Evolutionary conservation across 2,113 vertebrate species (phyloP).

Genomic region (Octodon degus): DNA sequence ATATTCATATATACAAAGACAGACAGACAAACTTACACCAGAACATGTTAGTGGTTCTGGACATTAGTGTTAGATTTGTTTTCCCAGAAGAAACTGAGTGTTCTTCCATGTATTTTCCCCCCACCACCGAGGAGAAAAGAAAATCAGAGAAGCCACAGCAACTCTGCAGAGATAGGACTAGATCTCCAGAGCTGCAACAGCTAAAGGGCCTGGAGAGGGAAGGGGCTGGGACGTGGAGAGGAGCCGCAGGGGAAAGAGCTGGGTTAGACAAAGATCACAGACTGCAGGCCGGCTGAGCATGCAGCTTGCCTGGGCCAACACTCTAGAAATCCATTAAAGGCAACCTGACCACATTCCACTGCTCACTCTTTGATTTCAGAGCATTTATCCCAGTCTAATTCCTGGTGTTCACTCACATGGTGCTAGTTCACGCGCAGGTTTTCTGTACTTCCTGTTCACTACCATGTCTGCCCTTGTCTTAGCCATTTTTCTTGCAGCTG

Average conservation of each 20-base stretch:
- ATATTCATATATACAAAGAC: neutral
- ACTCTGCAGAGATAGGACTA: neutral
- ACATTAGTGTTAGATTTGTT: neutral
- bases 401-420: neutral
- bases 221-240: neutral
- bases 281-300: too few relatives aligned
- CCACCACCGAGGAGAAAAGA: neutral
- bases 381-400: too few relatives aligned
- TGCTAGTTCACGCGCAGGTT: neutral
- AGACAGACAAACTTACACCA: neutral
- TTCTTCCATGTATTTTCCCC: neutral
- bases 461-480: neutral
- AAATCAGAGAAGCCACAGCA: neutral
- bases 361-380: neutral
- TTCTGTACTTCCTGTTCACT: neutral
- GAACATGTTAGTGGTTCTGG: neutral
- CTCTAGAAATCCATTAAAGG: neutral
- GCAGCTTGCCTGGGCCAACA: neutral
- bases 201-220: neutral
- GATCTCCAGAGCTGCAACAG: neutral
- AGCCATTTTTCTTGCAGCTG: neutral
- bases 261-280: neutral
- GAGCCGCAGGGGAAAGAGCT: too few relatives aligned
- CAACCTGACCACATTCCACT: too few relatives aligned
- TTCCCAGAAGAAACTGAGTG: neutral